phyloP scores from a whole-genome alignment of 2,888 invertebrate genomes.

The Xestia ashworthii region DNA sequence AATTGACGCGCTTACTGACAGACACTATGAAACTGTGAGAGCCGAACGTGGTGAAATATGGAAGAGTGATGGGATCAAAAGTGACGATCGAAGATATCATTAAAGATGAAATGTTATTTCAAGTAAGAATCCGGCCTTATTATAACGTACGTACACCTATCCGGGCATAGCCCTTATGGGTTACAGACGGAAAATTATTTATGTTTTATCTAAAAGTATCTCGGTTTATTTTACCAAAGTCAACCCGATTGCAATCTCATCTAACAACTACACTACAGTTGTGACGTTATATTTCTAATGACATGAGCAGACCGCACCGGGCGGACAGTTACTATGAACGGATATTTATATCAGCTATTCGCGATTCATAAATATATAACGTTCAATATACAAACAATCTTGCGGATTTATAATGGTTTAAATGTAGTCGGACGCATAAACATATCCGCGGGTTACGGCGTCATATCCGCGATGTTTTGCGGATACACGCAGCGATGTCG shows the following conservation, averaged over 20 bases:
- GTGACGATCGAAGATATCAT: not conserved
- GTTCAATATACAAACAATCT: slow-evolving; percentile 42
- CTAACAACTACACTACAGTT: not conserved
- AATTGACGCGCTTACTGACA: slow-evolving; percentile 17
- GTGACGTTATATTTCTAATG: not conserved
- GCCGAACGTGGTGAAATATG: not conserved
- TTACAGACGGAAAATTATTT: not conserved
- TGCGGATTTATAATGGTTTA: slow-evolving; percentile 42
- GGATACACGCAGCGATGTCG: not conserved
- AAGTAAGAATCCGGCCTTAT: not conserved
- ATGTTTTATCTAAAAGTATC: not conserved
- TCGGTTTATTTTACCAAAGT: not conserved
- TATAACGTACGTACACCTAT: not conserved
- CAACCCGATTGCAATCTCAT: not conserved
- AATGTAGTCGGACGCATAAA: slow-evolving; percentile 43
- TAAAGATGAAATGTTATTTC: not conserved
- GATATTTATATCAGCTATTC: slow-evolving; percentile 4
- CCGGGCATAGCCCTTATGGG: not conserved
- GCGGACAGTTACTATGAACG: not conserved
- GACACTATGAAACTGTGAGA: not conserved
- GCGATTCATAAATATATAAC: slow-evolving; percentile 31
- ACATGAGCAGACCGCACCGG: not conserved
- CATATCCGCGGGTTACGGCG: slow-evolving; percentile 35
- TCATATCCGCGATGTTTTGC: slow-evolving; percentile 4
- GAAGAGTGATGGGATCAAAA: slow-evolving; percentile 3